Percentiles rank a stretch among this genome's conserved stretches.
These are phyloP conservation scores for Drosophila setosimentum DNA, from an alignment of 2,888 invertebrate genomes.

Conservation along the genomic window DNA sequence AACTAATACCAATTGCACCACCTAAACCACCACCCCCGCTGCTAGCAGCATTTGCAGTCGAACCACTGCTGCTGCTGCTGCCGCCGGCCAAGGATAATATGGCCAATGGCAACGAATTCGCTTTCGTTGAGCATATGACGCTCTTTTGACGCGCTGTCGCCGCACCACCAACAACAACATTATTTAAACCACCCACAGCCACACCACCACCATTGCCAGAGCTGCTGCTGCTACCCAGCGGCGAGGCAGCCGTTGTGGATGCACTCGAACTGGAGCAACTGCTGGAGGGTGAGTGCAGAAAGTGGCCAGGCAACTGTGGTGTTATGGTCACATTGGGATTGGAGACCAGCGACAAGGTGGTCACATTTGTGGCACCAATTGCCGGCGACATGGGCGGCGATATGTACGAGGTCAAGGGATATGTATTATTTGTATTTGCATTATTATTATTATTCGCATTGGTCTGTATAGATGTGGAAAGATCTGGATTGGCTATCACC, in stretches of 20 bases:
- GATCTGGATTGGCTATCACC: conserved; percentile 83
- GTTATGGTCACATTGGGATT: conserved; percentile 83
- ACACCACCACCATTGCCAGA: neutral
- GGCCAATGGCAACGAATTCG: conserved; percentile 70
- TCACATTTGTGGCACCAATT: conserved; percentile 60
- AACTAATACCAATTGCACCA: conserved; percentile 30
- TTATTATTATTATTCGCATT: conserved; percentile 63
- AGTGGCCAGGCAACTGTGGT: conserved; percentile 79
- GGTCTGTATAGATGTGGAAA: conserved; percentile 84
- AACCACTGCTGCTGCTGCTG: conserved; percentile 2
- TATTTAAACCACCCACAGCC: conserved; percentile 8
- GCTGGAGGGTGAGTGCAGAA: conserved; percentile 73
- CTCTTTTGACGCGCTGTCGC: conserved; percentile 80
- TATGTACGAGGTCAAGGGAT: conserved; percentile 81
- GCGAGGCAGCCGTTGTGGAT: conserved; percentile 71
- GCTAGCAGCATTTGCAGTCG: neutral
- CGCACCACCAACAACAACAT: conserved; percentile 6
- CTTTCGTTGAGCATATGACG: conserved; percentile 84
- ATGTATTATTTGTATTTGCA: conserved; percentile 27
- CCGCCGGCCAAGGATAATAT: conserved; percentile 57
- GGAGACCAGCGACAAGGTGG: conserved; percentile 80
- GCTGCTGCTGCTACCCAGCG: conserved; percentile 43
- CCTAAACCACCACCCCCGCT: conserved; percentile 18
- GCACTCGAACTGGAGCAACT: conserved; percentile 74
- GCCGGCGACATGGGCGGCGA: conserved; percentile 84